A percentile compares a stretch with the other conserved stretches of the same genome.
phyloP scores from a whole-genome alignment of 2,888 invertebrate species.

The Phortica okadai region DNA sequence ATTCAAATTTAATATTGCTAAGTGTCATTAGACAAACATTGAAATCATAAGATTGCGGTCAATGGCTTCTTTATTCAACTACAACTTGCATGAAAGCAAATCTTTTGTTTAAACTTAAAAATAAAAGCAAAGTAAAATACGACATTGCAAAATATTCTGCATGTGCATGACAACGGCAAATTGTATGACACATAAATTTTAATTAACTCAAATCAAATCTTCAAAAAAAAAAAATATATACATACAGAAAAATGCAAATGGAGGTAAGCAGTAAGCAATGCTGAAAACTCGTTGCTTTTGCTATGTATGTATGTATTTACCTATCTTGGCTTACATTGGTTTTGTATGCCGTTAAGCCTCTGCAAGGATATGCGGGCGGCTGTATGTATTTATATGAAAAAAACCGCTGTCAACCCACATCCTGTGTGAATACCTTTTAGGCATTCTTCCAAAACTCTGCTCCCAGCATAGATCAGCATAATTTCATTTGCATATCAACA shows the following conservation, averaged over 20 bases:
- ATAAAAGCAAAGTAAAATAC: too few species aligned
- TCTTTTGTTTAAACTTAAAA: background rate
- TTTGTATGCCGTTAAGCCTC: background rate
- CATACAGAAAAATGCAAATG: slow-evolving; percentile 23
- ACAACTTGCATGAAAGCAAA: background rate
- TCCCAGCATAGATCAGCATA: slow-evolving; percentile 60
- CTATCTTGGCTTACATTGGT: background rate
- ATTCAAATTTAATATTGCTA: too few species aligned
- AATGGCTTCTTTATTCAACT: too few species aligned
- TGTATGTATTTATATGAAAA: background rate
- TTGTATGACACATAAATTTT: background rate
- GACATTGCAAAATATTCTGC: too few species aligned
- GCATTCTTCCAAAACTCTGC: slow-evolving; percentile 45
- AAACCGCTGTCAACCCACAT: slow-evolving; percentile 8
- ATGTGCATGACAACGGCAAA: too few species aligned
- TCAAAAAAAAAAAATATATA: background rate
- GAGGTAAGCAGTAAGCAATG: background rate
- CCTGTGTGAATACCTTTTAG: slow-evolving; percentile 39
- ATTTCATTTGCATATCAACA: slow-evolving; percentile 70
- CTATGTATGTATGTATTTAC: background rate
- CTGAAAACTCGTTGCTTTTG: background rate
- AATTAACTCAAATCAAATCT: slow-evolving; percentile 24
- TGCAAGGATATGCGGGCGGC: slow-evolving; percentile 25
- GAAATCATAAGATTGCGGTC: too few species aligned
- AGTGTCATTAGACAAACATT: too few species aligned